These are phyloP conservation scores for Ibycter americanus DNA, from an alignment of 2,797 vertebrate species.

Conservation along the genomic window DNA sequence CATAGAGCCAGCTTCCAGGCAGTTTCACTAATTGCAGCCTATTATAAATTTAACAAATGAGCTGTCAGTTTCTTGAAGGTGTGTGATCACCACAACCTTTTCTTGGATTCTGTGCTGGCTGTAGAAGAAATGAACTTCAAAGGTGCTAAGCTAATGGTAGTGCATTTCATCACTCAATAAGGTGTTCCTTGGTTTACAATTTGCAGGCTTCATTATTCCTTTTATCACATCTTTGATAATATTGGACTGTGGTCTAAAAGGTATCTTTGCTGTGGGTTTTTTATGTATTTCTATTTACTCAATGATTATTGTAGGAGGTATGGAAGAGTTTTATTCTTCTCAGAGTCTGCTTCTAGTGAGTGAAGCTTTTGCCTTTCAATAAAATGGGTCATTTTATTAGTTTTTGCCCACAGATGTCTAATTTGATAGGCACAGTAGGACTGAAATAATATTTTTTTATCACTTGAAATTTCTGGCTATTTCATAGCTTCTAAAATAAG, in stretches of 20 bases:
- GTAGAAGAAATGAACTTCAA: background rate
- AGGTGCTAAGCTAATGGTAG: background rate
- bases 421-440: background rate
- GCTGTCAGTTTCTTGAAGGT: background rate
- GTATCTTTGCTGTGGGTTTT: background rate
- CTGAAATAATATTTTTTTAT: background rate
- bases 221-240: background rate
- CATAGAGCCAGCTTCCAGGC: background rate
- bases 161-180: background rate
- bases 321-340: background rate
- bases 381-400: background rate
- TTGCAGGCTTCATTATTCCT: background rate
- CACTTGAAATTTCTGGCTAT: background rate
- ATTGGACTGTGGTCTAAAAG: background rate
- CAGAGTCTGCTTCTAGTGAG: background rate
- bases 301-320: background rate
- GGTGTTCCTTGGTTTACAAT: background rate
- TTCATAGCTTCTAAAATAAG: background rate
- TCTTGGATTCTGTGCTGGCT: background rate
- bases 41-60: conserved; percentile 38
- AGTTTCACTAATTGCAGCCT: conserved; percentile 42
- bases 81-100: background rate
- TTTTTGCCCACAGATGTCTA: background rate
- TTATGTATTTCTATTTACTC: background rate
- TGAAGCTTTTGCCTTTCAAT: background rate